Base-by-base conservation (phyloP, 2,113 vertebrate species). In the Menura novaehollandiae region DNA sequence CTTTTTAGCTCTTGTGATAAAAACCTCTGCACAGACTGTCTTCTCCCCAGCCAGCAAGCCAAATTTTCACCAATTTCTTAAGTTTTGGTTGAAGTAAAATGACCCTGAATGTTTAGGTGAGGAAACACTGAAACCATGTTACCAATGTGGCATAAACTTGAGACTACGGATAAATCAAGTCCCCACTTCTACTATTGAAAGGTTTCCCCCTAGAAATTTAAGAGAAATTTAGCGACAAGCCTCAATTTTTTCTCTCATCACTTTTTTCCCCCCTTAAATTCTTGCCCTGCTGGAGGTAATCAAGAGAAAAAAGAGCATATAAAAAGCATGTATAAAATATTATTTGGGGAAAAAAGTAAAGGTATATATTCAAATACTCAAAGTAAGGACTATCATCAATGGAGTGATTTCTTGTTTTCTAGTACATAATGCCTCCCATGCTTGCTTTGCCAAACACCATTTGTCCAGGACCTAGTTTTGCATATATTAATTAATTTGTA, bases 111-210 rank as follows among this genome's bases (percentile, higher is more conserved):
- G 26, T 24, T 73, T 16, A 43, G 41, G 30, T 3, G 15, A 60
- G 39, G 30, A 72, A 84, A 47, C 53, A 63, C 15, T 68, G 35
- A 84, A 87, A 51, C 9, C 14, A 11, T 1, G 21, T 41, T 18
- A 43, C 32, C 47, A 59, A 9, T 1, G 3, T 10, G 43, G 28
- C 11, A 46, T 10, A n/a, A 82, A 60, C 10, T 8, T 9, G 19
- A 63, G 41, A n/a, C 52, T 35, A 22, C 35, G 67, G 13, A 10
- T 24, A 35, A 93, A 60, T 27, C 32, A 64, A 52, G 11, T 2
- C 7, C 24, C 8, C 27, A 19, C 26, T 47, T 41, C 9, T 8
- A 28, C 28, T 3, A 37, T 2, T 13, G 13, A 7, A 0, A n/a
- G 15, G 16, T 43, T 77, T 32, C 41, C 83, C 41, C 32, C 12